Evolutionary conservation across 1,140 invertebrate genomes (phyloP).

Genomic region (Trichogramma pretiosum): DNA sequence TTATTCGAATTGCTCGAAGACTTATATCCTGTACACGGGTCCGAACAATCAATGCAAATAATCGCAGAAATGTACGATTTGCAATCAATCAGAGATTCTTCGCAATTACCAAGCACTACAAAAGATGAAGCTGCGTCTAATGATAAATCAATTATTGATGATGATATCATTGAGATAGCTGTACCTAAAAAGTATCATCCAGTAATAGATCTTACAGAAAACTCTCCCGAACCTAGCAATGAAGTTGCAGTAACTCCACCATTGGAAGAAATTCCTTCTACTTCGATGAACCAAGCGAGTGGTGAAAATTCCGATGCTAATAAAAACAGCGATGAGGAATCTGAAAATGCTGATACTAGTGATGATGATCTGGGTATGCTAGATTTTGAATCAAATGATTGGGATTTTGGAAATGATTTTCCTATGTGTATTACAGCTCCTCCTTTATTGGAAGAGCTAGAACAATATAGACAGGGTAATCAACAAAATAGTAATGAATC

Average conservation of each 20-base stretch:
- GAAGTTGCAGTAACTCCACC: neutral
- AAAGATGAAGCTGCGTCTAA: neutral
- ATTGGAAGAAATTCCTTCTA: neutral
- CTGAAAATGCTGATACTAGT: neutral
- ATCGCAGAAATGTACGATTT: constrained; percentile 8
- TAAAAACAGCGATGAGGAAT: neutral
- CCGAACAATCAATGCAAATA: neutral
- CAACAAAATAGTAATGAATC: no score
- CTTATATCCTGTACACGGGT: constrained; percentile 3
- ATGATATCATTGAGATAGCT: constrained; percentile 11
- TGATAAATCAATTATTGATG: constrained; percentile 10
- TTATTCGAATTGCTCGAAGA: constrained; percentile 15
- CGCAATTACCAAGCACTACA: neutral
- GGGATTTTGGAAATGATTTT: no score
- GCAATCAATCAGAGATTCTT: neutral
- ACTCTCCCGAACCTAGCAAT: neutral
- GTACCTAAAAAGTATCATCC: constrained; percentile 4
- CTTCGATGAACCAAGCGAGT: no score
- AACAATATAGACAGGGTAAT: no score
- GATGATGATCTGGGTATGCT: constrained; percentile 2
- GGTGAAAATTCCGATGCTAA: neutral
- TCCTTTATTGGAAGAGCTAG: no score
- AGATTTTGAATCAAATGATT: constrained; percentile 3
- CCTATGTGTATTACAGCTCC: no score
- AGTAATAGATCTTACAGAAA: constrained; percentile 6